A percentile compares a stretch with the other conserved stretches of the same genome.
These are phyloP conservation scores for Entomobrya multifasciata DNA, from an alignment of 2,888 invertebrate genomes.

Conservation along the genomic window DNA sequence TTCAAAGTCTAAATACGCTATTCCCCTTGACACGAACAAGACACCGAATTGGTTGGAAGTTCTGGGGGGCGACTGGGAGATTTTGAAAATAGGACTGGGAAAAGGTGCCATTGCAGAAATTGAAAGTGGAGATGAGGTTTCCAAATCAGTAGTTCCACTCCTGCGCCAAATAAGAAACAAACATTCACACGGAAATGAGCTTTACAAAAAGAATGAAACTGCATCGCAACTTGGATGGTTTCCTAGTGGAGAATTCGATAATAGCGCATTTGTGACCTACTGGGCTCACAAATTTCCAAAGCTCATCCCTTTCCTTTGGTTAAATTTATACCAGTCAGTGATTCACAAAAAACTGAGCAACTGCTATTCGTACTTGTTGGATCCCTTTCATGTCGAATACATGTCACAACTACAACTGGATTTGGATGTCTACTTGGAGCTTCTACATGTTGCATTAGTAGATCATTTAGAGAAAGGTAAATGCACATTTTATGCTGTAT, in stretches of 20 bases:
- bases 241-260: not conserved
- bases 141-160: not conserved
- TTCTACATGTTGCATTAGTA: not conserved
- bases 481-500: too few species aligned
- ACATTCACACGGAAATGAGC: not conserved
- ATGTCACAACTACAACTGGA: too few species aligned
- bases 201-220: not conserved
- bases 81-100: not conserved
- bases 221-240: not conserved
- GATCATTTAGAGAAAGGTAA: not conserved
- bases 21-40: not conserved
- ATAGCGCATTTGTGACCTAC: not conserved
- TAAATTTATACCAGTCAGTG: not conserved
- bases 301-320: not conserved
- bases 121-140: not conserved
- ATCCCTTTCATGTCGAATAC: too few species aligned
- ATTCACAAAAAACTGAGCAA: not conserved
- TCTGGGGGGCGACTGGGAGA: too few species aligned
- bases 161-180: not conserved
- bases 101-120: not conserved
- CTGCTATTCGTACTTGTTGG: not conserved
- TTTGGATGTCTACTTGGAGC: too few species aligned
- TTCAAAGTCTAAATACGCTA: not conserved
- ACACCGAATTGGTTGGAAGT: not conserved
- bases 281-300: not conserved